Base-by-base conservation (phyloP, 2,888 invertebrate species). In the Cacoxenus indagator region DNA sequence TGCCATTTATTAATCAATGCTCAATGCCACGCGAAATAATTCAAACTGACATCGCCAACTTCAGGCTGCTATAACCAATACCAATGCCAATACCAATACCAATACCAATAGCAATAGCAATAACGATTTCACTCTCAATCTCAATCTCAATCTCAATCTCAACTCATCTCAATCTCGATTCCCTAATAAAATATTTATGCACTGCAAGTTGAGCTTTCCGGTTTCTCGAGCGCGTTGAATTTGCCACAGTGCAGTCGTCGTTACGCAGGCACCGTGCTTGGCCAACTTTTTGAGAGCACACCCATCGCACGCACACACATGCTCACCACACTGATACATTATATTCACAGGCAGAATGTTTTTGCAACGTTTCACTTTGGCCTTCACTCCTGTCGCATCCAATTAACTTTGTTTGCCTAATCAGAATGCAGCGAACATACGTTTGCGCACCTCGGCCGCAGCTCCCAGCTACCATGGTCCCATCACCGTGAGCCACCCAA, bases 391-490 rank as follows among this genome's bases (percentile, higher is more conserved):
- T 71, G 73, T 73, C 78, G 72, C 77, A 73, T 78, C 74, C 81
- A 81, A 81, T 82, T 82, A 81, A 81, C 77, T 78, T 81, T 79
- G 79, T 78, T 77, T 78, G 75, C 81, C 81, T 82, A 72, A 79
- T 79, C 79, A 82, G 70, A 78, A 82, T 82, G 83, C 79, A 79
- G 64, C 70, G 65, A 37, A 37, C 37, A 37, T 37, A 37, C 37
- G 37, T 37, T 37, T 14, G 9, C 5, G 9, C 31, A 31, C 31
- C 31, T 31, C 31, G 4, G 8, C 37, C 9, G 9, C 37, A 5
- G 9, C 37, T 2, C 2, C 2, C 37, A 4, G 5, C 37, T 14
- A 5, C 37, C 37, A 1, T 14, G 1, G 1, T 14, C 37, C 4
- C 37, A 31, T 31, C 1, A 1, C 8, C 1, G 1, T 14, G 1